Base-by-base conservation (phyloP, 1,140 invertebrate genomes). In the Danaus plexippus region DNA sequence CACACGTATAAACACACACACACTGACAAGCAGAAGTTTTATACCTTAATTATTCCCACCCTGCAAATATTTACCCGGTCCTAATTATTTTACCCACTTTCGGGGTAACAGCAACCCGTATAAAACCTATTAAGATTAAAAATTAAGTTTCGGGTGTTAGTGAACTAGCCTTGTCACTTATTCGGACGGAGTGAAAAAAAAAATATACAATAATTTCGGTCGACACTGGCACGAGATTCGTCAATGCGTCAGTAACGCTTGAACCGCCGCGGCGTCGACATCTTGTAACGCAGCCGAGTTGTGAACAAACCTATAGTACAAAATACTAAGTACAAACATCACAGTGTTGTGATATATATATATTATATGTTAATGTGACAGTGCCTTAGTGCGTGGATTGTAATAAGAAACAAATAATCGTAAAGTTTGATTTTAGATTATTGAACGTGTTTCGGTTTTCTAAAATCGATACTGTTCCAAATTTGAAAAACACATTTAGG, bases 241-340 rank as follows among this genome's bases (percentile, higher is more conserved):
- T 77, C 80, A 75, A 73, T 73, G 77, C 83, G 80, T 82, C 84
- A 87, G 81, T 84, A 74, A 77, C 68, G 69, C 63, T 63, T 73
- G 71, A 73, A 64, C 75, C 75, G 84, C 71, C 59, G 54, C 57
- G 72, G 69, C 73, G 83, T 73, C 67, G 69, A 81, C 80, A 81
- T 75, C 77, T 72, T 59, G 59, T 56, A 71, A 73, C 70, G 69
- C 64, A 65, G 60, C 68, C 77, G 78, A 82, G 65, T 84, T 80
- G 79, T 81, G 77, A 71, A 78, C 76, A 80, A 32, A 86, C 75
- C 72, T 66, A 86, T 80, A 87, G 84, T 87, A 87, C 84, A 87
- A 87, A 83, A 56, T 57, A 56, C 62, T 67, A 70, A 80, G 84
- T 87, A 85, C 84, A 84, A 87, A 87, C 52, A 51, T 59, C 65